Conservation (phyloP, 1,140 invertebrate genomes). For the Drosophila athabasca region DNA sequence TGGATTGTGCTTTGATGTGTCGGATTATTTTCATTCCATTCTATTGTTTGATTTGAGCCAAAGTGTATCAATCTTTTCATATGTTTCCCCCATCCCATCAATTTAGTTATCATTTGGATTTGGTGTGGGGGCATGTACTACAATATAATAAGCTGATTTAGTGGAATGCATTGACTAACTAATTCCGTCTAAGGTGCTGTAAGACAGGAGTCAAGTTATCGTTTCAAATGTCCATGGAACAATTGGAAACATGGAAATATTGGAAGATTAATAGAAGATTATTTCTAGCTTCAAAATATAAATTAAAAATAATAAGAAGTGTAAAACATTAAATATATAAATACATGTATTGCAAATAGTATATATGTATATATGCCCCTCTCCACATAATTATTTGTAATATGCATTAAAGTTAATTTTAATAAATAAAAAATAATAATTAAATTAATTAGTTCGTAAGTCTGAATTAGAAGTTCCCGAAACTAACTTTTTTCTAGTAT, state of each 20-base stretch:
- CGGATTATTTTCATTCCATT: conserved; percentile 52
- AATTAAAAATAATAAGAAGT: too few relatives aligned
- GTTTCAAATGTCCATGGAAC: too few relatives aligned
- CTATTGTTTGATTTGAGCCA: conserved; percentile 46
- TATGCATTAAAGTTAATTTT: too few relatives aligned
- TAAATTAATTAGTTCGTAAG: too few relatives aligned
- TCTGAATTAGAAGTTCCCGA: too few relatives aligned
- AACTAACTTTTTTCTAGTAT: too few relatives aligned
- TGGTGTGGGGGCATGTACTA: conserved; percentile 7
- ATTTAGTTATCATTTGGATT: neutral
- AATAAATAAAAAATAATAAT: too few relatives aligned
- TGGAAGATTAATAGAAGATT: neutral
- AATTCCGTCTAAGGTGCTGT: neutral
- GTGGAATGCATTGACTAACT: conserved; percentile 29
- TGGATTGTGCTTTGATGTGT: conserved; percentile 56
- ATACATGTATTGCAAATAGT: too few relatives aligned
- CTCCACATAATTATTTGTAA: too few relatives aligned
- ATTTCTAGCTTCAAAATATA: neutral
- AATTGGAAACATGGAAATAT: too few relatives aligned
- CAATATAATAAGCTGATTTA: conserved; percentile 21
- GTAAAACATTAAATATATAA: too few relatives aligned
- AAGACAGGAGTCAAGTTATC: neutral
- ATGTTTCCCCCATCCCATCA: neutral
- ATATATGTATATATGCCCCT: too few relatives aligned
- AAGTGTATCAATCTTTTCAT: conserved; percentile 42